A percentile compares a stretch with the other conserved stretches of the same genome.
Evolutionary conservation across 2,888 invertebrate species (phyloP).

Genomic region (Monoplex corrugatus): DNA sequence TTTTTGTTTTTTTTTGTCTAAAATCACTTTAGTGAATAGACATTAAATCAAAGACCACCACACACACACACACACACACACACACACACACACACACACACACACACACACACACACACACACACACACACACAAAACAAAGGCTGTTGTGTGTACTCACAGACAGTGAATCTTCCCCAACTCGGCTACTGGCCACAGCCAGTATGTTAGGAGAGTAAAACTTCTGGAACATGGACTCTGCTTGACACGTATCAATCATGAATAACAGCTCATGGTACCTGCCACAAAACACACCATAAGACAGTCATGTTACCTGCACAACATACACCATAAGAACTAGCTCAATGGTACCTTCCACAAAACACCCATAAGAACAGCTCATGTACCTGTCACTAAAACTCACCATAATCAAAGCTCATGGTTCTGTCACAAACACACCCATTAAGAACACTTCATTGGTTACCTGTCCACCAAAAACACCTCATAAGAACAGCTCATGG

Average conservation of each 20-base stretch:
- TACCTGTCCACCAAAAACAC: conserved; percentile 87
- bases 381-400: too few relatives aligned
- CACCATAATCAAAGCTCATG: conserved; percentile 98
- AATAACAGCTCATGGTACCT: conserved; percentile 99
- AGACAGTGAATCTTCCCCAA: conserved; percentile 98
- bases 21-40: too few relatives aligned
- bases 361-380: neutral
- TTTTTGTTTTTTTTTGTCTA: too few relatives aligned
- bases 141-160: conserved; percentile 79
- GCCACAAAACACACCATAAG: conserved; percentile 66
- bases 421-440: conserved; percentile 98
- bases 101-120: neutral
- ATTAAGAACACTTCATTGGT: conserved; percentile 98
- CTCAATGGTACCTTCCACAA: neutral
- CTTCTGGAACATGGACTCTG: conserved; percentile 98
- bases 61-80: too few relatives aligned
- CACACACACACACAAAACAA: neutral
- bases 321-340: neutral
- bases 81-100: neutral
- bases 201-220: conserved; percentile 99
- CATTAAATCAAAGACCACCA: too few relatives aligned
- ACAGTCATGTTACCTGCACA: too few relatives aligned
- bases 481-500: neutral
- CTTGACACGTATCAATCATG: conserved; percentile 99
- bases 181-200: conserved; percentile 97